A percentile compares a stretch with the other conserved stretches of the same genome.
Evolutionary conservation across 2,113 vertebrate species (phyloP).

Genomic region (Gymnobelideus leadbeateri): DNA sequence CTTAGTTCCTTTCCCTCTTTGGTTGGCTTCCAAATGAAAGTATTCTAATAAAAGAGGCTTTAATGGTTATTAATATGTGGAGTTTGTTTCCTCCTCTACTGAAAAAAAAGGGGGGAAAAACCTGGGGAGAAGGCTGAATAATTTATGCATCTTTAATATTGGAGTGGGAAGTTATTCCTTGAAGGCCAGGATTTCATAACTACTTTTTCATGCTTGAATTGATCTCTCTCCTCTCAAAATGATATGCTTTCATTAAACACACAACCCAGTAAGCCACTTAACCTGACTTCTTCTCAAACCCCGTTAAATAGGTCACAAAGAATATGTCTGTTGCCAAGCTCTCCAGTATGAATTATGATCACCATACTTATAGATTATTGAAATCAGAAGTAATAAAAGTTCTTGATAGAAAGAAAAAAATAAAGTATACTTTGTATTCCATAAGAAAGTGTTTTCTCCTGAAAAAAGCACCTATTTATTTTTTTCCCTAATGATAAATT

Average conservation of each 20-base stretch:
- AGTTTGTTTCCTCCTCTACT: conserved; percentile 57
- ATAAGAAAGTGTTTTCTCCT: neutral
- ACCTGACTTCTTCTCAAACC: conserved; percentile 9
- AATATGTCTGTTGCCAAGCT: neutral
- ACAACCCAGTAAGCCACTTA: neutral
- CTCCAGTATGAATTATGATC: neutral
- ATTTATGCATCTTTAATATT: conserved; percentile 84
- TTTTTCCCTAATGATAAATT: conserved; percentile 5
- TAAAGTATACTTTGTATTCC: neutral
- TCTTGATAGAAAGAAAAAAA: neutral
- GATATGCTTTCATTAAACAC: conserved; percentile 41
- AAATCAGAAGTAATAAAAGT: neutral
- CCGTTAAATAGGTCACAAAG: neutral
- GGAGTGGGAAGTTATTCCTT: conserved; percentile 80
- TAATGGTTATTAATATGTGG: conserved; percentile 36
- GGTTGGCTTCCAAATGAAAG: conserved; percentile 59
- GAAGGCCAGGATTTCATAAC: conserved; percentile 77
- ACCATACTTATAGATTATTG: neutral
- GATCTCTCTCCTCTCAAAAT: conserved; percentile 44
- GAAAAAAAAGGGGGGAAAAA: conserved; percentile 40
- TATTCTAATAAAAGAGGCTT: conserved; percentile 47
- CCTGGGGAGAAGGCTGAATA: conserved; percentile 80
- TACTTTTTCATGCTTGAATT: conserved; percentile 69
- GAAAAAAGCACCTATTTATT: neutral
- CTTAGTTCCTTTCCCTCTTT: conserved; percentile 50